phyloP scores from a whole-genome alignment of 2,113 vertebrate genomes.

The Epinephelus lanceolatus region DNA sequence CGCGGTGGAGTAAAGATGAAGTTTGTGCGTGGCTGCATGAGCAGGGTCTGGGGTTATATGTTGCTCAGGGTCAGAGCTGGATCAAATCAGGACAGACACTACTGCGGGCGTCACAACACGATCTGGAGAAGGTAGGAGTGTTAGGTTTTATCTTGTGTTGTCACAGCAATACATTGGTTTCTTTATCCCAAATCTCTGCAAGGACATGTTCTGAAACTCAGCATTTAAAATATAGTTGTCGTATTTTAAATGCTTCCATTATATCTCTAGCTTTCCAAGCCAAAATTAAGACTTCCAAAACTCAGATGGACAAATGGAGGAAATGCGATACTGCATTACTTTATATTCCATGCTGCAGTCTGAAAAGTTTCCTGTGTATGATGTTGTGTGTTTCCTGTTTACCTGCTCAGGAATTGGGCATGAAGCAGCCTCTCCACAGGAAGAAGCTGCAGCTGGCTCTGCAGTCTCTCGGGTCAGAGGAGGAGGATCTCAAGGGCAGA shows the following conservation, averaged over 20 bases:
- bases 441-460: slow-evolving; percentile 97
- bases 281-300: too few species aligned
- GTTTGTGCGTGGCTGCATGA: slow-evolving; percentile 94
- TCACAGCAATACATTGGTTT: background rate
- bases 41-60: slow-evolving; percentile 91
- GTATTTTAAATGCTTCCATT: too few species aligned
- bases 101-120: slow-evolving; percentile 93
- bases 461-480: slow-evolving; percentile 91
- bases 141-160: background rate
- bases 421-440: slow-evolving; percentile 92
- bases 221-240: background rate
- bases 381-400: background rate
- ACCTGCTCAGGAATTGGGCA: slow-evolving; percentile 90
- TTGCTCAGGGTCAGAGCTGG: slow-evolving; percentile 89
- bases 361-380: background rate
- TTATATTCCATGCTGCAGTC: background rate
- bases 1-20: slow-evolving; percentile 94
- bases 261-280: too few species aligned
- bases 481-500: slow-evolving; percentile 91
- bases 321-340: too few species aligned
- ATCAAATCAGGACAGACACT: slow-evolving; percentile 93
- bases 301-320: too few species aligned
- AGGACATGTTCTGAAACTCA: background rate
- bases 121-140: slow-evolving; percentile 91
- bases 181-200: background rate